Evolutionary conservation across 2,888 invertebrate genomes (phyloP).

Genomic region (Oligia fasciuncula): DNA sequence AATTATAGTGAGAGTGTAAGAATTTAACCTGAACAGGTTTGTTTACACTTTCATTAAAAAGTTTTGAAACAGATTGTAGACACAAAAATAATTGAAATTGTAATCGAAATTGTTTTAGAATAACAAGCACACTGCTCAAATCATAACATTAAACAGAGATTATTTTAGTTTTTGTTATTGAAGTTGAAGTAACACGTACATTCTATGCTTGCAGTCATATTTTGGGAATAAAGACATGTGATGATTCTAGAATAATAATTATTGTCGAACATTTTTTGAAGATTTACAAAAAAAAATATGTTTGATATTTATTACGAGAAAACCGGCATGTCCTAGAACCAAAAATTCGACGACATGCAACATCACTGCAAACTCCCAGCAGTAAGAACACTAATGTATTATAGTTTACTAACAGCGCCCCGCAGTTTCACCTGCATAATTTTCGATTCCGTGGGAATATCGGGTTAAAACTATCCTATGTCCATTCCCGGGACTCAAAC

Average conservation of each 20-base stretch:
- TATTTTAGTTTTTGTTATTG: constrained; percentile 22
- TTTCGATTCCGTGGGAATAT: too few relatives aligned
- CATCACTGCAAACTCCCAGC: too few relatives aligned
- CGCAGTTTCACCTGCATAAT: too few relatives aligned
- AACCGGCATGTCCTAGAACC: too few relatives aligned
- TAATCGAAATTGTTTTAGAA: neutral
- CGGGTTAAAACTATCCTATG: too few relatives aligned
- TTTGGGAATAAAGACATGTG: neutral
- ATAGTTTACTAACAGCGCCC: neutral
- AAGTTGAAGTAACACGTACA: neutral
- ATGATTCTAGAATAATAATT: too few relatives aligned
- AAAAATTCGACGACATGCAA: too few relatives aligned
- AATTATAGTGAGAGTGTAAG: neutral
- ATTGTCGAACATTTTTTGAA: neutral
- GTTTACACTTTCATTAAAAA: constrained; percentile 12
- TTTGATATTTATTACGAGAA: neutral
- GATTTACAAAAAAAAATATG: neutral
- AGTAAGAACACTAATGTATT: neutral
- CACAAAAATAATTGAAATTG: neutral
- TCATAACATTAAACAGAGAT: constrained; percentile 26
- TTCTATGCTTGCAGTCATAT: neutral
- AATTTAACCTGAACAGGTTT: constrained; percentile 3
- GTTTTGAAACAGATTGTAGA: constrained; percentile 1
- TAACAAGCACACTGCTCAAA: constrained; percentile 15
- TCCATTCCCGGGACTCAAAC: too few relatives aligned